These are phyloP conservation scores for Pterobdella sp. DNA, from an alignment of 2,888 invertebrate genomes.

Conservation along the genomic window DNA sequence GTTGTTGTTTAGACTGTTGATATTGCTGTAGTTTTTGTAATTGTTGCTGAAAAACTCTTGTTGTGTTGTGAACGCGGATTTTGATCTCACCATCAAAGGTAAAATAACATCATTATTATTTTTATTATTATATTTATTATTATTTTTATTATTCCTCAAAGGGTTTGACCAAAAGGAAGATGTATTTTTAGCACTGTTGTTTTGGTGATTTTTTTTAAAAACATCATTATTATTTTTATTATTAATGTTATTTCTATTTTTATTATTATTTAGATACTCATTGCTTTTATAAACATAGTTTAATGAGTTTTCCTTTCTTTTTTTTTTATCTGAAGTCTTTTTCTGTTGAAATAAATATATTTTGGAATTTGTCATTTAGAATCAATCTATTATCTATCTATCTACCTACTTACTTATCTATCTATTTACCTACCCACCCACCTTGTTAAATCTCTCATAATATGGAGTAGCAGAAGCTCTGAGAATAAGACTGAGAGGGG, in stretches of 20 bases:
- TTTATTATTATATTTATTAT: not conserved
- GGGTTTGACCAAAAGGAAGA: not conserved
- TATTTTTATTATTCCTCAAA: not conserved
- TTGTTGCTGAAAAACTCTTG: not conserved
- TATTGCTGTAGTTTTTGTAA: not conserved
- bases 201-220: not conserved
- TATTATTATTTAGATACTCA: not conserved
- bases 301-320: not conserved
- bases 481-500: constrained; percentile 29
- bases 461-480: constrained; percentile 35
- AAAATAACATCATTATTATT: not conserved
- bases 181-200: not conserved
- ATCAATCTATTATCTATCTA: not conserved
- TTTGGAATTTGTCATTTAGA: not conserved
- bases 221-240: not conserved
- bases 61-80: not conserved
- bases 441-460: constrained; percentile 26
- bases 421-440: not conserved
- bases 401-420: not conserved
- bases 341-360: not conserved
- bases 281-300: not conserved
- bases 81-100: not conserved
- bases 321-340: not conserved
- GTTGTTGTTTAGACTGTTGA: not conserved
- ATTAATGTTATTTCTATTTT: not conserved